A percentile compares a stretch with the other conserved stretches of the same genome.
phyloP scores from a whole-genome alignment of 2,888 invertebrate species.

The Heterodera filipjevi region DNA sequence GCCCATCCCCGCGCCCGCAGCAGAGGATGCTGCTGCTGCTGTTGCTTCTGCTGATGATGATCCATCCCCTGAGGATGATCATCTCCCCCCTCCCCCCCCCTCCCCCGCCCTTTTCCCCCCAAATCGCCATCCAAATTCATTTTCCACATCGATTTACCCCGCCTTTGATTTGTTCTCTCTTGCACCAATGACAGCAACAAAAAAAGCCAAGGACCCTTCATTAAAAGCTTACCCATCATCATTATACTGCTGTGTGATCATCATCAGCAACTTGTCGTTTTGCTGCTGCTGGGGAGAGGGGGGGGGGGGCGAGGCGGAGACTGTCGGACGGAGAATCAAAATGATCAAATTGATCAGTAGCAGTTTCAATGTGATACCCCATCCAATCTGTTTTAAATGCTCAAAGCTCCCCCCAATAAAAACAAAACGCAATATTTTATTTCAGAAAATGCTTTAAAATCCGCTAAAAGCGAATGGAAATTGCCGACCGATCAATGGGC shows the following conservation, averaged over 20 bases:
- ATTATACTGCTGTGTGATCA: neutral
- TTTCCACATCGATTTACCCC: neutral
- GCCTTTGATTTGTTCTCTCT: neutral
- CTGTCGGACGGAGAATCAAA: neutral
- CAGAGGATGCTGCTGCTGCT: too few species aligned
- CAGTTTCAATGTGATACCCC: too few species aligned
- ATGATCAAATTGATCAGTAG: neutral
- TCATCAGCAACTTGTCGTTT: neutral
- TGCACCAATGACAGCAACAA: neutral
- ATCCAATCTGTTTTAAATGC: too few species aligned
- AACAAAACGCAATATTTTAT: too few species aligned
- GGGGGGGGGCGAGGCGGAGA: neutral
- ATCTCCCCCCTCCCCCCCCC: neutral
- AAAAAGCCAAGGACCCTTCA: conserved; percentile 2
- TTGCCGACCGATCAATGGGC: neutral
- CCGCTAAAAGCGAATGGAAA: neutral
- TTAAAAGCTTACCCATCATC: conserved; percentile 4
- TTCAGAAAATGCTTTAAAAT: too few species aligned
- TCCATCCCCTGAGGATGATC: neutral
- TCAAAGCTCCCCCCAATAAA: too few species aligned
- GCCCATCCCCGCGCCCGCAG: too few species aligned
- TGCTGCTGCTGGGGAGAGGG: neutral
- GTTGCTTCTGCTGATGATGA: too few species aligned
- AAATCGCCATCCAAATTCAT: neutral
- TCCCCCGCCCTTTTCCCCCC: too few species aligned